phyloP scores from a whole-genome alignment of 2,113 vertebrate species.

The Ophiodon elongatus region DNA sequence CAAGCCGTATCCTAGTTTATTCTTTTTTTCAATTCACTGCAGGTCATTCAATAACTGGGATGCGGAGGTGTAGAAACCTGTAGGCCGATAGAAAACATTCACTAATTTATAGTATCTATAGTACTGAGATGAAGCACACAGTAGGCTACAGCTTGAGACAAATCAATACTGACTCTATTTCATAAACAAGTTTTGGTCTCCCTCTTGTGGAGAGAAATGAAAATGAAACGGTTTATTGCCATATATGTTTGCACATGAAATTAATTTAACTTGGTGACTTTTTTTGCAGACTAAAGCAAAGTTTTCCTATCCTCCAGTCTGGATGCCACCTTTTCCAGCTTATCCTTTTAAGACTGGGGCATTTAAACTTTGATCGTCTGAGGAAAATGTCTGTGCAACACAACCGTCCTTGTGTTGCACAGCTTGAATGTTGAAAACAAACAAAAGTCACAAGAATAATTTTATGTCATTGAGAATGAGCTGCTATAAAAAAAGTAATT shows the following conservation, averaged over 20 bases:
- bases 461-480: background rate
- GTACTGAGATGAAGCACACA: background rate
- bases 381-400: background rate
- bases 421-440: background rate
- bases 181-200: conserved; percentile 33
- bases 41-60: background rate
- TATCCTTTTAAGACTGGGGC: background rate
- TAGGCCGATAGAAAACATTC: background rate
- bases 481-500: background rate
- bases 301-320: background rate
- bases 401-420: background rate
- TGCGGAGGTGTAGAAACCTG: background rate
- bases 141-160: background rate
- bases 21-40: background rate
- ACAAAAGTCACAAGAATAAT: background rate
- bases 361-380: background rate
- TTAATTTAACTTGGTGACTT: background rate
- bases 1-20: background rate
- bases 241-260: background rate
- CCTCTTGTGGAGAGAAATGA: conserved; percentile 62
- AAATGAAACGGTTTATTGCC: background rate
- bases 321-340: background rate
- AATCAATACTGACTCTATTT: conserved; percentile 3
- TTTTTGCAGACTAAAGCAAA: background rate
- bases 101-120: background rate